Evolutionary conservation across 2,888 invertebrate genomes (phyloP), one percentile per base, ranked within the genome.

Genomic region (Danaus chrysippus): DNA sequence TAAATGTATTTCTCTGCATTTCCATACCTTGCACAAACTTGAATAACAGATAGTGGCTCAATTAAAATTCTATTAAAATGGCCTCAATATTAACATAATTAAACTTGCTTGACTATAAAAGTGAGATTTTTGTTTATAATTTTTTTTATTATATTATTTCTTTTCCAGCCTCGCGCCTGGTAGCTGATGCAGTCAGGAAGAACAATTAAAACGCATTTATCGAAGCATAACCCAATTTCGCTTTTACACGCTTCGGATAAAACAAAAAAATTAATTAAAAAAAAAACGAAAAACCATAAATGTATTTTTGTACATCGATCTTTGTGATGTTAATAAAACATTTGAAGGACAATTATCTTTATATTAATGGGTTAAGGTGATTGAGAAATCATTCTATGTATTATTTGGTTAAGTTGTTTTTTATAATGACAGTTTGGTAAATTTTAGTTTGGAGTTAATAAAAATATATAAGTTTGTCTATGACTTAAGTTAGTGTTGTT

Each of bases 171-270:
- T 70, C 78, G 68, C 87, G 85, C 71, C 65, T 83, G 67, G 83
- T 89, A 71, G 75, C 82, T 63, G 87, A 87, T 65, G 82, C 77
- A 63, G 75, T 87, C 63, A 78, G 81, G 70, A 90, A 88, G 80
- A 75, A 72, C 71, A 76, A 85, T 66, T 89, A 87, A 83, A 73
- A 68, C 66, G 64, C 61, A 57, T 55, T 53, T 58, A 57, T 54
- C 64, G 61, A 61, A 70, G 71, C 68, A 67, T 68, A 72, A 75
- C 67, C 57, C 70, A 70, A 74, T 76, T 73, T 64, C 69, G 71
- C 73, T 70, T 70, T 68, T 68, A 59, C 66, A 65, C 70, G 73
- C 76, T 73, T 72, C 61, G 66, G 63, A 59, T 65, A 61, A 64
- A 49, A 58, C 55, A 60, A 69, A 64, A 59, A 56, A 61, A 12